These are phyloP conservation scores for Dryoscopus gambensis DNA, from an alignment of 2,113 vertebrate species.

Conservation along the genomic window DNA sequence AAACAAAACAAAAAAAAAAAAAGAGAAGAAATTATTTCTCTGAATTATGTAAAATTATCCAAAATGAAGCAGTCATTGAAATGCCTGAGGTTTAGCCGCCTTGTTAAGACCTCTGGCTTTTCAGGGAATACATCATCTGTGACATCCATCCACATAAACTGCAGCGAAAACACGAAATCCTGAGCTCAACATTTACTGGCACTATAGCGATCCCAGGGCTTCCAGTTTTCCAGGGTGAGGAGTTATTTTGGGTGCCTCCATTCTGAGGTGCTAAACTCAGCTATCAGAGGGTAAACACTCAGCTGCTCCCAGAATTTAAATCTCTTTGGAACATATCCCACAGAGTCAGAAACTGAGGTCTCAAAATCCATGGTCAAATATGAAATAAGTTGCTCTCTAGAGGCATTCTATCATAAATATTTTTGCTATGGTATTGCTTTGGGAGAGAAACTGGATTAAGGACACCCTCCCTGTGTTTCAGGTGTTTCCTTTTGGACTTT, in stretches of 20 bases:
- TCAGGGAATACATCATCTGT: background rate
- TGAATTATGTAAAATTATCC: background rate
- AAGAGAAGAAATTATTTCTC: background rate
- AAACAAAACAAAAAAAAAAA: background rate
- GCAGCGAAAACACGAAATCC: background rate
- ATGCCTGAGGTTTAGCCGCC: background rate
- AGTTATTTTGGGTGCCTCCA: background rate
- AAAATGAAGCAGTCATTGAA: background rate
- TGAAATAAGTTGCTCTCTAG: background rate
- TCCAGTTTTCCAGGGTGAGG: background rate
- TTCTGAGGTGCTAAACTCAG: background rate
- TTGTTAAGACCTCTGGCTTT: background rate
- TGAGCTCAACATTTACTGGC: background rate
- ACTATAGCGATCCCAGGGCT: background rate
- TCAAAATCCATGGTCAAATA: background rate
- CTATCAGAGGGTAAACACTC: background rate
- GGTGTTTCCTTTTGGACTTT: background rate
- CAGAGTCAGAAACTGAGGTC: background rate
- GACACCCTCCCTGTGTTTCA: background rate
- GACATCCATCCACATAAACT: background rate
- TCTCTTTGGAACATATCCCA: background rate
- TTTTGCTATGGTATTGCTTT: background rate
- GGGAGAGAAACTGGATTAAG: background rate
- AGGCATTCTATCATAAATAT: background rate
- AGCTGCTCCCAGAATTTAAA: background rate